Evolutionary conservation across 2,888 invertebrate genomes (phyloP).

Genomic region (Pyrrhia umbra): DNA sequence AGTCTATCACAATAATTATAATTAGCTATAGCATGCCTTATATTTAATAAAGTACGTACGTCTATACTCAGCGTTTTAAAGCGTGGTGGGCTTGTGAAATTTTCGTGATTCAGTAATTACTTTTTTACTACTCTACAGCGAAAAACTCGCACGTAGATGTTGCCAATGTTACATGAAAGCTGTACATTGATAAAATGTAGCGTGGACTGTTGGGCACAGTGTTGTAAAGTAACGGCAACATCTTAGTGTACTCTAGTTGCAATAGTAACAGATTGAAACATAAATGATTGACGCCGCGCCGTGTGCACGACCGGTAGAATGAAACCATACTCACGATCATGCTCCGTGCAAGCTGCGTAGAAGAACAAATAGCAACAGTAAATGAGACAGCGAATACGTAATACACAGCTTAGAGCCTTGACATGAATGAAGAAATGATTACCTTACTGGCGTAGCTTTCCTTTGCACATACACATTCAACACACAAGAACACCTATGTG

Average conservation of each 20-base stretch:
- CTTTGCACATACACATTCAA: conserved; percentile 64
- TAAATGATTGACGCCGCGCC: conserved; percentile 60
- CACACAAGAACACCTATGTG: conserved; percentile 52
- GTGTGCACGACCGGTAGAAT: conserved; percentile 69
- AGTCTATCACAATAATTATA: conserved; percentile 12
- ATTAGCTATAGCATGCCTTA: conserved; percentile 55
- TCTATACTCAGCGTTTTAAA: conserved; percentile 69
- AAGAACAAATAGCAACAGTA: conserved; percentile 92
- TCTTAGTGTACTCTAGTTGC: conserved; percentile 66
- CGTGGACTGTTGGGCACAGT: conserved; percentile 5
- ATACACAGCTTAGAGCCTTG: conserved; percentile 74
- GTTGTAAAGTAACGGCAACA: conserved; percentile 66
- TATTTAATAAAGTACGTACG: conserved; percentile 38
- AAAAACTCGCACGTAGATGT: conserved; percentile 83
- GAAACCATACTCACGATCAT: conserved; percentile 95
- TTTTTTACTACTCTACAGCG: conserved; percentile 71
- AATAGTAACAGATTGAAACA: conserved; percentile 53
- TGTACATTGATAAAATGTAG: conserved; percentile 12
- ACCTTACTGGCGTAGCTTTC: conserved; percentile 63
- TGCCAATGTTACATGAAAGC: conserved; percentile 69
- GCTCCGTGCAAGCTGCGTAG: conserved; percentile 96
- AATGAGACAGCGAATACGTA: conserved; percentile 87
- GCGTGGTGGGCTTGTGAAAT: conserved; percentile 73
- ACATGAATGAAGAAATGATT: conserved; percentile 70
- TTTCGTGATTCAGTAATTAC: conserved; percentile 64